Base-by-base conservation (phyloP, 2,113 vertebrate genomes). In the Coracopsis vasa region DNA sequence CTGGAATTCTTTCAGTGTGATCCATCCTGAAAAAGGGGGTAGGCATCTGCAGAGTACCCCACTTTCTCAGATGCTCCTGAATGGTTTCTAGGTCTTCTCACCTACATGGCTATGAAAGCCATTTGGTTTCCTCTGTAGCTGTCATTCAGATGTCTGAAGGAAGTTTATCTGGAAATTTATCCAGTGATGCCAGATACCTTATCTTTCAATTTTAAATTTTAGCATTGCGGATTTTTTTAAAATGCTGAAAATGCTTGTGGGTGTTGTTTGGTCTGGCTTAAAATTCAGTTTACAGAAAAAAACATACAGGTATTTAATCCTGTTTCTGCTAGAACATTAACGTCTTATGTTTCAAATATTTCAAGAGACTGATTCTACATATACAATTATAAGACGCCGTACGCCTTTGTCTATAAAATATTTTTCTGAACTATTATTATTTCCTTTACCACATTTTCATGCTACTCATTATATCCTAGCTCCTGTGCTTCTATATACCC, bases 181-280 rank as follows among this genome's bases (percentile, higher is more conserved):
- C 9, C 41, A 31, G 11, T 18, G 15, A 45, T 71, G 14, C 6
- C n/a, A 9, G 11, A 3, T 73, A 21, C 14, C 5, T 77, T 73
- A 19, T 4, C 10, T 50, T 82, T 60, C 6, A 44, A 61, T 79
- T 82, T 37, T 24, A n/a, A 48, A 69, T 62, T 44, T 83, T 41
- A 45, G 8, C 33, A 62, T 24, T 1, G 0, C 8, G 4, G 1
- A 24, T 58, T 1, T 41, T 44, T 44, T 48, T 27, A 7, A 80
- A 84, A 87, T 42, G 21, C 9, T 70, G 47, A 74, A 69, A 60
- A 41, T 37, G 3, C 47, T 83, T 41, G 44, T 41, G 10, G 4
- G 7, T 48, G 44, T n/a, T 80, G 10, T 41, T 78, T 51, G 19
- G 33, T 41, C 39, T 77, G 64, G 31, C 37, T 33, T 81, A 24